A percentile compares a stretch with the other conserved stretches of the same genome.
These are phyloP conservation scores for Telmatherina bonti DNA, from an alignment of 2,797 vertebrate genomes.

Conservation along the genomic window DNA sequence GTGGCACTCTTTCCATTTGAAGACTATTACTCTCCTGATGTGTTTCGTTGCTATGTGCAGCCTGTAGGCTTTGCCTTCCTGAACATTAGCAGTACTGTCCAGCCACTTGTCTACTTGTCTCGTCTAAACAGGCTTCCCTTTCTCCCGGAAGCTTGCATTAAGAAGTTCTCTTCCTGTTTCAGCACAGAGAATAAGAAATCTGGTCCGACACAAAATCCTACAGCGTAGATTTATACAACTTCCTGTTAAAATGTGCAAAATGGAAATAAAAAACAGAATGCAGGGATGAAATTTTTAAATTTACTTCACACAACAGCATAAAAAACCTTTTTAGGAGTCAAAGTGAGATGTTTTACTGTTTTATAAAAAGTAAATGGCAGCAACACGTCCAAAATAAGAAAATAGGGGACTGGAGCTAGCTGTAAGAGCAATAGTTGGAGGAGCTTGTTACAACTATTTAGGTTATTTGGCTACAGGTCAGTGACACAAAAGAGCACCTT, in stretches of 20 bases:
- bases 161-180: constrained; percentile 52
- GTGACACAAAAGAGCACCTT: too few species aligned
- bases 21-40: constrained; percentile 70
- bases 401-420: too few species aligned
- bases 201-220: constrained; percentile 8
- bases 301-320: too few species aligned
- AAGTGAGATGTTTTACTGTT: too few species aligned
- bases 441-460: too few species aligned
- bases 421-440: too few species aligned
- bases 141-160: constrained; percentile 54
- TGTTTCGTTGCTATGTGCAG: constrained; percentile 83
- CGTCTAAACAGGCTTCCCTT: constrained; percentile 81
- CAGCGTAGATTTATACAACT: constrained; percentile 16
- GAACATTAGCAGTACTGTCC: constrained; percentile 85
- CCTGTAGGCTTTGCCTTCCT: constrained; percentile 79
- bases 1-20: constrained; percentile 83
- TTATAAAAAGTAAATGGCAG: too few species aligned
- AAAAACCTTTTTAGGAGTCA: too few species aligned
- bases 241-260: neutral
- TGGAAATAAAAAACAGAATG: too few species aligned
- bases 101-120: constrained; percentile 80
- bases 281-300: too few species aligned
- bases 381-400: too few species aligned
- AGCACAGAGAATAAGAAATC: constrained; percentile 18
- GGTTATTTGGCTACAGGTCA: too few species aligned